Conservation (phyloP, 1,140 invertebrate species). For the Drosophila kohkoa region DNA sequence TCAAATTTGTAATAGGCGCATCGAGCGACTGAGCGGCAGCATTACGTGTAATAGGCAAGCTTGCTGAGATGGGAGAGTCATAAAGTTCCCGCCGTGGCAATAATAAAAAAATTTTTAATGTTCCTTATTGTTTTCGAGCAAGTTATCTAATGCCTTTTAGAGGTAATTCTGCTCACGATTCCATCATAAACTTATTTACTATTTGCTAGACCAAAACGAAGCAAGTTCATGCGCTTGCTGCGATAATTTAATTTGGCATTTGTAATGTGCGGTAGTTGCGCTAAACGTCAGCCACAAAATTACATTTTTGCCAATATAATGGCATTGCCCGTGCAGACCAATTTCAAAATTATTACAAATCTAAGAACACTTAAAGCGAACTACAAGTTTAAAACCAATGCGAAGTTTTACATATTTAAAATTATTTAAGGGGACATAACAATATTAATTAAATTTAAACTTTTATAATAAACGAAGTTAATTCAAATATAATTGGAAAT, state of each 20-base stretch:
- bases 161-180: slow-evolving; percentile 55
- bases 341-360: slow-evolving; percentile 21
- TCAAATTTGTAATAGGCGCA: background rate
- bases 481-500: too few relatives aligned
- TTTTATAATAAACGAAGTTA: too few relatives aligned
- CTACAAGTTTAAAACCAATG: background rate
- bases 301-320: slow-evolving; percentile 42
- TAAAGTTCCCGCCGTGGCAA: slow-evolving; percentile 70
- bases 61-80: slow-evolving; percentile 39
- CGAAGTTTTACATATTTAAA: background rate
- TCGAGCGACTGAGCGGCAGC: slow-evolving; percentile 23
- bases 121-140: slow-evolving; percentile 70
- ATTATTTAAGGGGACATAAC: background rate
- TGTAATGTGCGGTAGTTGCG: slow-evolving; percentile 37
- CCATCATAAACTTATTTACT: slow-evolving; percentile 51
- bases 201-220: slow-evolving; percentile 17
- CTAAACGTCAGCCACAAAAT: slow-evolving; percentile 32
- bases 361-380: background rate
- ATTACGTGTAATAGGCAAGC: slow-evolving; percentile 60
- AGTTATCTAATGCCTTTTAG: slow-evolving; percentile 63
- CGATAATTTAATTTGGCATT: slow-evolving; percentile 46
- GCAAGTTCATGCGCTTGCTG: slow-evolving; percentile 7
- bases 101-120: slow-evolving; percentile 76
- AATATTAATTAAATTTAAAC: too few relatives aligned
- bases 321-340: slow-evolving; percentile 25